These are phyloP conservation scores for Chamaedrilus cognettii DNA, from an alignment of 2,888 invertebrate genomes.

Conservation along the genomic window DNA sequence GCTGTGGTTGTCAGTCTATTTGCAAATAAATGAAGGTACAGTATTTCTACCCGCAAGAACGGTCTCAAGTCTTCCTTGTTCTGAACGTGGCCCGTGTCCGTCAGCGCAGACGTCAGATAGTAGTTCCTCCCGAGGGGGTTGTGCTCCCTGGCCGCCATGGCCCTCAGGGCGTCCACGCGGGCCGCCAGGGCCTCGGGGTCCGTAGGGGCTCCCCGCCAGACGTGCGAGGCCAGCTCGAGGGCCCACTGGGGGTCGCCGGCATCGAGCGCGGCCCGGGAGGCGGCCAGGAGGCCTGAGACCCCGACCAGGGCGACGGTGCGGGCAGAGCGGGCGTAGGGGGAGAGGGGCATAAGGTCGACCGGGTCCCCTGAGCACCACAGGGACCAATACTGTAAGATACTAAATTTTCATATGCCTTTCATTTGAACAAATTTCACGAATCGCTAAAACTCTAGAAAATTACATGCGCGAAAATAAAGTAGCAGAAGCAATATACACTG, in stretches of 20 bases:
- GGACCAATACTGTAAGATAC: conserved; percentile 29
- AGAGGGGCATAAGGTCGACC: conserved; percentile 25
- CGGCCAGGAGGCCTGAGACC: conserved; percentile 21
- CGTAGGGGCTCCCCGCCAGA: conserved; percentile 5
- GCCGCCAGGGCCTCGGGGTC: neutral
- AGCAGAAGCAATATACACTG: too few relatives aligned
- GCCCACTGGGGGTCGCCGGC: conserved; percentile 47
- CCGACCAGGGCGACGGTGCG: conserved; percentile 40
- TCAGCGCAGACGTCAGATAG: conserved; percentile 45
- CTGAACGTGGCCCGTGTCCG: conserved; percentile 36
- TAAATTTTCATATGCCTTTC: too few relatives aligned
- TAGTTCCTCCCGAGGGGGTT: conserved; percentile 48
- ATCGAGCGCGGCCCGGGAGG: conserved; percentile 38
- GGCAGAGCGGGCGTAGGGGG: conserved; percentile 37
- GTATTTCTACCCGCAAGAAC: too few relatives aligned
- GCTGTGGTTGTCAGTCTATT: too few relatives aligned
- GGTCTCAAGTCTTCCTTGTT: neutral
- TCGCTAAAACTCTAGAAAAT: too few relatives aligned
- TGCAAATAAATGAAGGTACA: too few relatives aligned
- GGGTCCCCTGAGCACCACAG: conserved; percentile 38
- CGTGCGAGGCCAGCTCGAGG: conserved; percentile 42
- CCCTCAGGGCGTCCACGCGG: conserved; percentile 17
- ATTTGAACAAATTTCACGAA: too few relatives aligned
- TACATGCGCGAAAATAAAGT: too few relatives aligned
- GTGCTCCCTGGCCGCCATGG: conserved; percentile 36